Percentiles rank a stretch among this genome's conserved stretches.
These are phyloP conservation scores for Amorpha juglandis DNA, from an alignment of 2,888 invertebrate genomes.

Conservation along the genomic window DNA sequence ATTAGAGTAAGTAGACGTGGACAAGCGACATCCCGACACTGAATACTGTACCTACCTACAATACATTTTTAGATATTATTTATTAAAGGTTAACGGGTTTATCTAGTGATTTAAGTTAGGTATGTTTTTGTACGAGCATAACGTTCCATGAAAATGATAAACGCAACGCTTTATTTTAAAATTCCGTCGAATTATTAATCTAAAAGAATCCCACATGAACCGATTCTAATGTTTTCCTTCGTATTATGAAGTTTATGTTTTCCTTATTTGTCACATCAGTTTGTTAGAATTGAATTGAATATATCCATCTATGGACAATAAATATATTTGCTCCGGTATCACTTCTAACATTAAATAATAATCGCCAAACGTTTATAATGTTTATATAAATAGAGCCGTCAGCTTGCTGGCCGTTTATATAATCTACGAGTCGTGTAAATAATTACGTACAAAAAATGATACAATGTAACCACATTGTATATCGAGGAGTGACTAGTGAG, in stretches of 20 bases:
- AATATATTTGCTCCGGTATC: conserved; percentile 18
- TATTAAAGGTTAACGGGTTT: conserved; percentile 40
- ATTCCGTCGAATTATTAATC: conserved; percentile 1
- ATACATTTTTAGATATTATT: conserved; percentile 30
- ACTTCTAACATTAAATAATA: conserved; percentile 19
- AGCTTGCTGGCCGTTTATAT: conserved; percentile 17
- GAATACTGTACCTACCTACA: conserved; percentile 24
- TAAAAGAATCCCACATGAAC: not conserved
- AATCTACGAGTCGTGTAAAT: conserved; percentile 27
- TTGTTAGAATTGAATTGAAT: not conserved
- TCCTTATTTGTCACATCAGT: conserved; percentile 8
- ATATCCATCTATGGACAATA: not conserved
- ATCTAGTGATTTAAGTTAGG: conserved; percentile 39
- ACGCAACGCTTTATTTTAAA: conserved; percentile 13
- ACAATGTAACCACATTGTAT: conserved; percentile 40
- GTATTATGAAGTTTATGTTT: not conserved
- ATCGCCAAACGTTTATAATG: conserved; percentile 22
- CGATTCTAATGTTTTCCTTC: conserved; percentile 5
- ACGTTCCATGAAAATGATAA: conserved; percentile 27
- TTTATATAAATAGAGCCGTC: conserved; percentile 23
- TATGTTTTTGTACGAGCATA: conserved; percentile 36
- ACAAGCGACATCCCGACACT: not conserved
- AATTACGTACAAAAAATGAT: conserved; percentile 32
- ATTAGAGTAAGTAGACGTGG: not conserved
- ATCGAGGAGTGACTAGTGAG: conserved; percentile 39